These are phyloP conservation scores for Aplidium turbinatum DNA, from an alignment of 23 tunicate genomes.

Conservation along the genomic window DNA sequence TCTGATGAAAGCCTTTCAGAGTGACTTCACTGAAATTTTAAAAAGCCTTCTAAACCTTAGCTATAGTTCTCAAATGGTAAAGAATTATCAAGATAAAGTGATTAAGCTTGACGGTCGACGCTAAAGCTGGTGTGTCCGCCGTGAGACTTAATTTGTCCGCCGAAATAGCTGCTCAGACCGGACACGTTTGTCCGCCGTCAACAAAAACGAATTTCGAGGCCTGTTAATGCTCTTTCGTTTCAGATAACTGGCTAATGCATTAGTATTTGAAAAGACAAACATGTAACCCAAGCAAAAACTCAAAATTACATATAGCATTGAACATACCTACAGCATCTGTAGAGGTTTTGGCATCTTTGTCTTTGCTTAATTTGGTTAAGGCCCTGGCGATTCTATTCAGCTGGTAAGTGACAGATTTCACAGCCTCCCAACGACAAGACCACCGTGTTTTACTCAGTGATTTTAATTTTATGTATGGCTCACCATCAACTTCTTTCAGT, in stretches of 20 bases:
- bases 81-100: too few species aligned
- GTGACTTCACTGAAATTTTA: too few species aligned
- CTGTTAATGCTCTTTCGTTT: too few species aligned
- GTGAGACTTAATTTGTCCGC: too few species aligned
- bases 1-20: too few species aligned
- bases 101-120: too few species aligned
- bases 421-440: slow-evolving; percentile 24
- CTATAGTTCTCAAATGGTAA: too few species aligned
- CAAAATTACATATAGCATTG: slow-evolving; percentile 13
- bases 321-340: slow-evolving; percentile 15
- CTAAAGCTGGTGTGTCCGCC: too few species aligned
- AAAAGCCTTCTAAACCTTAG: too few species aligned
- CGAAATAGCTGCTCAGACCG: too few species aligned
- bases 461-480: slow-evolving; percentile 21
- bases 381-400: slow-evolving; percentile 13
- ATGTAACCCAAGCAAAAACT: slow-evolving; percentile 8
- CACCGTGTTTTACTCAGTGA: slow-evolving; percentile 34
- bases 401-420: slow-evolving; percentile 1
- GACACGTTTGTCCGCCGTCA: too few species aligned
- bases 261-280: slow-evolving; percentile 20
- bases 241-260: slow-evolving; percentile 13
- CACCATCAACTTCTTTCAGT: neutral
- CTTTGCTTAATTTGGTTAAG: neutral
- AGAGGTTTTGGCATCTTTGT: slow-evolving; percentile 5
- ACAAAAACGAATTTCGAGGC: too few species aligned